Evolutionary conservation across 2,797 vertebrate genomes (phyloP).

Genomic region (Dallia pectoralis): DNA sequence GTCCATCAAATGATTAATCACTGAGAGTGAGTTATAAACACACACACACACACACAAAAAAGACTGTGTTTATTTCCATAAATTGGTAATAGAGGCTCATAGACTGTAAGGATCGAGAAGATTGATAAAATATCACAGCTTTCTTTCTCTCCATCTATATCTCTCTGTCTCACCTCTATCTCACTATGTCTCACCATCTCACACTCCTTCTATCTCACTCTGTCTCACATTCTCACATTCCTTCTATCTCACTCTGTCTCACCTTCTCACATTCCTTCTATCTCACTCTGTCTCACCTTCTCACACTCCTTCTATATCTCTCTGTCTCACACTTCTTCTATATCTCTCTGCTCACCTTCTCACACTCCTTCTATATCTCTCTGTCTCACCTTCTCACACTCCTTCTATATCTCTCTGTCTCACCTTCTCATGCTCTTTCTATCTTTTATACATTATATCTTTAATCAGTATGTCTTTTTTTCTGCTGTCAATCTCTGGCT

Average conservation of each 20-base stretch:
- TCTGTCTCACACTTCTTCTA: background rate
- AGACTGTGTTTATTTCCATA: constrained; percentile 68
- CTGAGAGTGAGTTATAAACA: constrained; percentile 19
- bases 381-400: too few relatives aligned
- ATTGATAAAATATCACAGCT: constrained; percentile 42
- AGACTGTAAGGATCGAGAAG: constrained; percentile 61
- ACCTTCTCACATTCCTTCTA: constrained; percentile 8
- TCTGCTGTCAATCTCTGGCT: too few relatives aligned
- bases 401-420: too few relatives aligned
- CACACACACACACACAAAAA: constrained; percentile 53
- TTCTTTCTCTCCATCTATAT: background rate
- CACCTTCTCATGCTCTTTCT: too few relatives aligned
- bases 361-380: too few relatives aligned
- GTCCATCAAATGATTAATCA: constrained; percentile 2
- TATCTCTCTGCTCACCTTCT: background rate
- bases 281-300: constrained; percentile 4
- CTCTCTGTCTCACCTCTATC: constrained; percentile 12
- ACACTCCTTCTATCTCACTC: background rate
- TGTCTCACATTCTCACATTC: background rate
- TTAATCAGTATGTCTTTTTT: too few relatives aligned
- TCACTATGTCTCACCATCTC: constrained; percentile 7
- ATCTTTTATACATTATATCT: too few relatives aligned
- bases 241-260: background rate
- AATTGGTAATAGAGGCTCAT: constrained; percentile 63
- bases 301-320: background rate